Evolutionary conservation across 2,113 vertebrate species (phyloP), one percentile per base, ranked within the genome.

Genomic region (Leiothrix lutea): DNA sequence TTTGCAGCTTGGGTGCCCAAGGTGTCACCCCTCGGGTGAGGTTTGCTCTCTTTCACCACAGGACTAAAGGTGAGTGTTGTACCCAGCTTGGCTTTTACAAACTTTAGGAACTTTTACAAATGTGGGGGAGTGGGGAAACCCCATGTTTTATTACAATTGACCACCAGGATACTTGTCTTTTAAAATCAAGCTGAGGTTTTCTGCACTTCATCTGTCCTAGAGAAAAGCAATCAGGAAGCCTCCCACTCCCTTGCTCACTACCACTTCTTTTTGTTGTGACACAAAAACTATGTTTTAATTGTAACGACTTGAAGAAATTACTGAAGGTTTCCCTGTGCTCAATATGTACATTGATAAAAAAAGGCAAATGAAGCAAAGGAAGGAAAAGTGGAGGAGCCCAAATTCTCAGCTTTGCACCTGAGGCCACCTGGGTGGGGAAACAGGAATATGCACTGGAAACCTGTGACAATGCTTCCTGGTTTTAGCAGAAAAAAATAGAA

Each of bases 81-180:
- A 14, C 62, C 54, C 17, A 48, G 18, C 22, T 65, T 29, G 24
- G 7, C 19, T 73, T 69, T 56, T 29, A 12, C 50, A 51, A 74
- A 31, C 26, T 56, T 47, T 67, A 26, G 38, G 18, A 71, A 51
- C 33, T 67, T 66, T 3, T n/a, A 45, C 0, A 2, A 29, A 40
- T 14, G 28, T 2, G 0, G 1, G 8, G 1, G 2, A 1, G 7
- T 7, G 7, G 2, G 9, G 2, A 31, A 64, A 26, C n/a, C 22
- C 36, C 56, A 8, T 2, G 2, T 8, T 75, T 71, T 42, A 47
- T 57, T 21, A 42, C 8, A 44, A 42, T 3, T 50, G 48, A 38
- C 23, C 19, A 38, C 16, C 3, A 4, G 38, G 66, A 58, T 19
- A 47, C 2, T 5, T 2, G 3, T 53, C 28, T 29, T 58, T 53